Base-by-base conservation (phyloP, 1,140 invertebrate genomes). In the Adelges cooleyi region DNA sequence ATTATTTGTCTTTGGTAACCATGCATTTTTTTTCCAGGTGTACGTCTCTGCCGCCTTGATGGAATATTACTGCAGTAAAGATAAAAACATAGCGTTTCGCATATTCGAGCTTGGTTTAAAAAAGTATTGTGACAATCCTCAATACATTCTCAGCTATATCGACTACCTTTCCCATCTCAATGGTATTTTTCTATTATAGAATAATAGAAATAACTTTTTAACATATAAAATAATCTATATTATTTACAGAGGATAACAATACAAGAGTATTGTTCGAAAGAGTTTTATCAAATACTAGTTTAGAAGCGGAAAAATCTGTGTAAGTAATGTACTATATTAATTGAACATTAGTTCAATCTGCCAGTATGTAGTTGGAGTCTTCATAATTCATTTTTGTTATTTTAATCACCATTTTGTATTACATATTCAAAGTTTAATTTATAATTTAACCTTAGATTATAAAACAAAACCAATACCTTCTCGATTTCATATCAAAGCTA, bases 51-150 rank as follows among this genome's bases (percentile, higher is more conserved):
- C 95, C 15, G 94, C 95, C 1, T 78, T 98, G 0, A 98, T 99
- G 93, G 97, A 99, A 78, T 99, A 99, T 76, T 98, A 98, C 73
- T 98, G 95, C 74, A 97, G 90, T 56, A 99, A 99, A 80, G 95
- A 99, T 76, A 95, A 97, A 77, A 94, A 93, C 74, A 92, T 99
- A 62, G 95, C 96, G 1, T 95, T 98, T 73, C 84, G 94, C 69
- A 98, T 99, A 70, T 99, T 99, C 77, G 95, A 99, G 77, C 78
- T 99, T 20, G 97, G 95, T 0, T 77, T 99, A 15, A 99, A 99
- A 76, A 96, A 95, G 74, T 98, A 94, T 77, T 87, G 86, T 0
- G 86, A 92, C 71, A 89, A 91, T 74, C 88, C 94, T 0, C 92
- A 98, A 71, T 99, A 96, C 73, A 87, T 97, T 65, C 79, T 94